Evolutionary conservation across 2,113 vertebrate genomes (phyloP), one percentile per base, ranked within the genome.

Genomic region (Saccopteryx leptura): DNA sequence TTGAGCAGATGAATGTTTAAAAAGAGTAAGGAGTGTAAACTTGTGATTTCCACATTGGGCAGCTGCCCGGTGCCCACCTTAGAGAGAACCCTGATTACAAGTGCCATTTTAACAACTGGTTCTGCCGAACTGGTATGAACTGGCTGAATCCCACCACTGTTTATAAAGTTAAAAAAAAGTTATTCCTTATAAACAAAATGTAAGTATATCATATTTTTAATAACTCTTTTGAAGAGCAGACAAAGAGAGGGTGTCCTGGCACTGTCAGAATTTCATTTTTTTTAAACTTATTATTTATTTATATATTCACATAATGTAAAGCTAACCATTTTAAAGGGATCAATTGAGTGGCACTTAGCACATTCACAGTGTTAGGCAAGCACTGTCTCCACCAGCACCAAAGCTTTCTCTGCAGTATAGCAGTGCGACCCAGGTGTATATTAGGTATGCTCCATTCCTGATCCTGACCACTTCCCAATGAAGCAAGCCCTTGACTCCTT

Each of bases 311-410:
- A 2, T 39, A 48, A 76, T 18, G 15, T 54, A 66, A 46, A 71
- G 28, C 78, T 68, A 72, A 61, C 39, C 21, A 86, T 74, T 92
- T 90, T 54, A 14, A 31, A 48, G 48, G 33, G 56, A 74, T 76
- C 78, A 48, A 24, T 90, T 71, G 26, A 79, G 61, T 26, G 58
- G 26, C 15, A 78, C n/a, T 79, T 50, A 91, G 65, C 23, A 19
- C 3, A 39, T 10, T 80, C 66, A 48, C 5, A 5, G 9, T 23
- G 54, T 46, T 26, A 12, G 10, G 33, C 23, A 24, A 1, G 31
- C 4, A 4, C 8, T 10, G 12, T 0, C 19, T 58, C 19, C 31
- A 13, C 3, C 1, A 56, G 48, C 14, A 52, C 21, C 18, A 15
- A 15, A 33, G 19, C 66, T 9, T 28, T 12, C 23, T 19, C 13